These are phyloP conservation scores for Labroides dimidiatus DNA, from an alignment of 2,797 vertebrate genomes.

Conservation along the genomic window DNA sequence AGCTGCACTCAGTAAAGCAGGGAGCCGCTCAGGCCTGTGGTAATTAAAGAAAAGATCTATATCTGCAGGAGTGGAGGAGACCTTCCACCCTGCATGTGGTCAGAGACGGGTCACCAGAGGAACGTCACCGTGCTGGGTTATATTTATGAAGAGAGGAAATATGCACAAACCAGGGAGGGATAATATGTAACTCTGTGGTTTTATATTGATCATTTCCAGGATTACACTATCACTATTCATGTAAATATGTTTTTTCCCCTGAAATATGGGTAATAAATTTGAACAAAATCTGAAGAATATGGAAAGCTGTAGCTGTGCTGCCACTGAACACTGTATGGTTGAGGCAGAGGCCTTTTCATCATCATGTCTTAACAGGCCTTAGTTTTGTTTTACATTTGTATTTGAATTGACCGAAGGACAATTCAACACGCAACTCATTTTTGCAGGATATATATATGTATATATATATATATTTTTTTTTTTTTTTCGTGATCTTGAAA, in stretches of 20 bases:
- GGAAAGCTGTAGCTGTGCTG: no score
- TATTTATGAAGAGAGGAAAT: not conserved
- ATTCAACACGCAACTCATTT: no score
- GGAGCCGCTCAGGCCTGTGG: slow-evolving; percentile 51
- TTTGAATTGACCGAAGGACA: no score
- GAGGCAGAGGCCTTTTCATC: no score
- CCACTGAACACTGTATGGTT: no score
- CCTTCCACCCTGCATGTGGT: not conserved
- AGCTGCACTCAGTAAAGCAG: slow-evolving; percentile 71
- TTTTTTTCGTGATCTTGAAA: no score
- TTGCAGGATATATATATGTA: no score
- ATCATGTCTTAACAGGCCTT: no score
- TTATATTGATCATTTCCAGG: not conserved
- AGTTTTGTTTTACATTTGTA: no score
- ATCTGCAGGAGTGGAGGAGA: slow-evolving; percentile 13
- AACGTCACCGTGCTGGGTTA: not conserved
- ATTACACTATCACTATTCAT: not conserved
- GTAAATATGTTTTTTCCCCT: not conserved
- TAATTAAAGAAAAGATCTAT: slow-evolving; percentile 67
- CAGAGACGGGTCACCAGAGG: not conserved
- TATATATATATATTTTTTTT: no score
- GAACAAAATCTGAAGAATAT: no score
- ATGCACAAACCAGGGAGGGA: not conserved
- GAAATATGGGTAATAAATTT: no score
- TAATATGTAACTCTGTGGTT: not conserved